Evolutionary conservation across 2,888 invertebrate species (phyloP).

Genomic region (Noctuana brunneofusca): DNA sequence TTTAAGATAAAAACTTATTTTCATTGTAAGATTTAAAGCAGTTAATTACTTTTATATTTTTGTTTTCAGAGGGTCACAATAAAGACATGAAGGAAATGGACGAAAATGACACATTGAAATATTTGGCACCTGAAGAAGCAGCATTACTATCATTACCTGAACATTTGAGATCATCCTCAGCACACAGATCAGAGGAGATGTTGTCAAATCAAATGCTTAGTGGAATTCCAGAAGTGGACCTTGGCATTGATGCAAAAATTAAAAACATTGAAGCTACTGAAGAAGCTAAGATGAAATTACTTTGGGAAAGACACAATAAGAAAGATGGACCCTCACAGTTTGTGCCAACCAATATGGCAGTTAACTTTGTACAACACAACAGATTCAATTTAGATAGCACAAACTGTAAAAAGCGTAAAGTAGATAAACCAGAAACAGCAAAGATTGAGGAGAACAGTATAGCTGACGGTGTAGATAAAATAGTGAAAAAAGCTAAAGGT

Average conservation of each 20-base stretch:
- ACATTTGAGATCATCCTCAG: slow-evolving; percentile 92
- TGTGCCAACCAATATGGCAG: slow-evolving; percentile 99
- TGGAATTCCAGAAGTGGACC: slow-evolving; percentile 99
- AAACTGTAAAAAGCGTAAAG: slow-evolving; percentile 83
- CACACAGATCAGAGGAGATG: slow-evolving; percentile 97
- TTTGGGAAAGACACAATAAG: slow-evolving; percentile 94
- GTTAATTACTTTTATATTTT: neutral
- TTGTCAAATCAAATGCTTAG: slow-evolving; percentile 99
- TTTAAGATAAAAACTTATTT: neutral
- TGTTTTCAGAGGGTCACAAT: slow-evolving; percentile 64
- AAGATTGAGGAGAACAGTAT: slow-evolving; percentile 65
- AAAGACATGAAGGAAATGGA: slow-evolving; percentile 71
- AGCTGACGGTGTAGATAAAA: slow-evolving; percentile 77
- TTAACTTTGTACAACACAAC: slow-evolving; percentile 98
- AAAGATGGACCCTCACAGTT: slow-evolving; percentile 97
- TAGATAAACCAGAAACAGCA: slow-evolving; percentile 76
- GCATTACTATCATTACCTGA: slow-evolving; percentile 95
- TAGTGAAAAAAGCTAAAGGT: slow-evolving; percentile 86
- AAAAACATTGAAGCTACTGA: slow-evolving; percentile 99
- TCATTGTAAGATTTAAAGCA: neutral
- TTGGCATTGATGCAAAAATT: slow-evolving; percentile 99
- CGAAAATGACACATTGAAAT: slow-evolving; percentile 79
- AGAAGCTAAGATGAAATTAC: slow-evolving; percentile 96
- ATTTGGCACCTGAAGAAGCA: slow-evolving; percentile 94
- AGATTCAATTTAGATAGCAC: slow-evolving; percentile 95